Base-by-base conservation (phyloP, 2,888 invertebrate species). In the Philaethria dido region DNA sequence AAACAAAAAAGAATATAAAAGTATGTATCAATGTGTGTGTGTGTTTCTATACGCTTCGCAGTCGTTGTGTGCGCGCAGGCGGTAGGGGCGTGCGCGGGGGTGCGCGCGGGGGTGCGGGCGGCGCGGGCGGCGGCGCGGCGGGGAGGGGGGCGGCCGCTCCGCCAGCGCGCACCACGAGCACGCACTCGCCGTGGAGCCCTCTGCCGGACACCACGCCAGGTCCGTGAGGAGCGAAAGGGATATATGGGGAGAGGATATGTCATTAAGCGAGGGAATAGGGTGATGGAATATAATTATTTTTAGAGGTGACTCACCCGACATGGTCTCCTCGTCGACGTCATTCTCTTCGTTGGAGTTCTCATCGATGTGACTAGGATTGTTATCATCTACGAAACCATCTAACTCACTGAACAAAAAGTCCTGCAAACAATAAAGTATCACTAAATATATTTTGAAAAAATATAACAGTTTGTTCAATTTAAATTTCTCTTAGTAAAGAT, bases 261-360 rank as follows among this genome's bases (percentile, higher is more conserved):
- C 2, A 39, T 39, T 39, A 3, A 3, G 39, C 1, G 13, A 13
- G 69, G 59, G 68, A 67, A 74, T 18, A n/a, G 69, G 70, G 70
- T 74, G 54, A 39, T n/a, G 29, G 8, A 9, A 33, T 9, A n/a
- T 52, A 11, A 16, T 29, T 16, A 3, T 33, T 16, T 42, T 14
- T 65, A 61, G 60, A 54, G 68, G 54, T 62, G 68, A 68, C 80
- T 92, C 93, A 94, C 96, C 96, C 73, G 96, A 96, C 94, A 97
- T 96, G 3, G 96, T 96, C 86, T 97, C 97, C 74, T 97, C 96
- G 80, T 97, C 97, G 0, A 97, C 96, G 79, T 97, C 97, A 80
- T 97, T 97, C 82, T 97, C 97, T 80, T 97, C 97, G 76, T 95
- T 95, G 3, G 95, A 95, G 83, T 94, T 95, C 48, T 95, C 95